Evolutionary conservation across 2,113 vertebrate genomes (phyloP), one percentile per base, ranked within the genome.

Genomic region (Colossoma macropomum): DNA sequence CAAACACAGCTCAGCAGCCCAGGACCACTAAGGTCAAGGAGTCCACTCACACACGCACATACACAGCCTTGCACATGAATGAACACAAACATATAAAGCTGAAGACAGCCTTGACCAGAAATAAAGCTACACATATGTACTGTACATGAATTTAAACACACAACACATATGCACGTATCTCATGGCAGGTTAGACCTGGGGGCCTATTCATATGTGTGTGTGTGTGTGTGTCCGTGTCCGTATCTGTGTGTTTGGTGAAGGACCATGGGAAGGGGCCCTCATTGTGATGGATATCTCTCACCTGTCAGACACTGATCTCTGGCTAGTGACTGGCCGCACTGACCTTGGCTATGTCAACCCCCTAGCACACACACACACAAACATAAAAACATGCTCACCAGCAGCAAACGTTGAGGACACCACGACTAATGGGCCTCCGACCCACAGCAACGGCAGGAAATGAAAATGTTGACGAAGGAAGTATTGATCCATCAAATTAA

Each of bases 401-500:
- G 77, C 50, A 79, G 25, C 28, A 54, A 60, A 41, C 21, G 56
- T 80, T 56, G 34, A 80, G 48, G 34, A 80, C 74, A 83, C 74
- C 68, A 71, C 54, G 38, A 80, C 41, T 79, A 70, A 83, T 82
- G 56, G 66, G 76, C 30, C 38, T 15, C 62, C 21, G 52, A 60
- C 41, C 16, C 52, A 72, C 27, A 54, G 60, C 34, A 60, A 75
- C 30, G 27, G 38, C 66, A 83, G 77, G 77, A 79, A 87, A 73
- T 80, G 38, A 83, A 85, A 87, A 83, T 34, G 65, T 65, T 77
- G 76, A 80, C 63, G 77, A 77, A 81, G 41, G 70, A 73, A 63
- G 68, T 87, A 83, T 74, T 78, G 77, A 85, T 80, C 63, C n/a
- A 45, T 85, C 34, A 83, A 77, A 85, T 83, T 81, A 75, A 87